Percentiles rank a stretch among this genome's conserved stretches.
phyloP scores from a whole-genome alignment of 2,888 invertebrate genomes.

The Agrochola circellaris region DNA sequence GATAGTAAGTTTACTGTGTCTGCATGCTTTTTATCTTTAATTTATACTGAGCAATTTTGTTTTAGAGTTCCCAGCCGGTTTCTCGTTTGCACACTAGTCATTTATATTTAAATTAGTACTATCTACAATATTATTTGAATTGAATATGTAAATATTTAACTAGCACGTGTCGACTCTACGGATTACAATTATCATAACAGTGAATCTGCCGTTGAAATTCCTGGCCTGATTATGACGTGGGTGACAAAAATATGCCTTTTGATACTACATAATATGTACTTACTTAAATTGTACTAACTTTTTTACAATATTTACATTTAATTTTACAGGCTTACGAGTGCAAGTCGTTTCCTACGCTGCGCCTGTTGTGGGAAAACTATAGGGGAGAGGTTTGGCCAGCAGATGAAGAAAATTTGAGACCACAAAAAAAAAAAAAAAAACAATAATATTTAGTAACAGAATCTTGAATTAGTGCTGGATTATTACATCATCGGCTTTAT shows the following conservation, averaged over 20 bases:
- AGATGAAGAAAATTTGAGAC: too few relatives aligned
- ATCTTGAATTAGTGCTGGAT: not conserved
- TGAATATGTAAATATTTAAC: conserved; percentile 20
- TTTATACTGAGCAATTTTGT: not conserved
- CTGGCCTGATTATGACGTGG: conserved; percentile 15
- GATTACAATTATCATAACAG: conserved; percentile 42
- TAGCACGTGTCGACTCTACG: conserved; percentile 13
- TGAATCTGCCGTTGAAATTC: conserved; percentile 25
- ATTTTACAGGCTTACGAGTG: too few relatives aligned
- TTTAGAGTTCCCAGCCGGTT: not conserved
- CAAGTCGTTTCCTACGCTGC: too few relatives aligned
- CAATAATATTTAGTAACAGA: not conserved
- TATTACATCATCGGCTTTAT: conserved; percentile 3
- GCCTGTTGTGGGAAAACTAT: too few relatives aligned
- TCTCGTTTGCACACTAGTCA: not conserved
- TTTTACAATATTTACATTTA: not conserved
- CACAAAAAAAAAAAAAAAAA: not conserved
- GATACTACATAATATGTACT: not conserved
- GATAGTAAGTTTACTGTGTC: not conserved
- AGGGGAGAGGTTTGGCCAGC: not conserved
- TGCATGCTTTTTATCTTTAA: not conserved
- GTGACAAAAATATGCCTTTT: not conserved
- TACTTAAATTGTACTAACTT: not conserved
- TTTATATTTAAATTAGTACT: conserved; percentile 41
- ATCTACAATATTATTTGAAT: conserved; percentile 17